Evolutionary conservation across 2,113 vertebrate genomes (phyloP), one percentile per base, ranked within the genome.

Genomic region (Ranitomeya variabilis): DNA sequence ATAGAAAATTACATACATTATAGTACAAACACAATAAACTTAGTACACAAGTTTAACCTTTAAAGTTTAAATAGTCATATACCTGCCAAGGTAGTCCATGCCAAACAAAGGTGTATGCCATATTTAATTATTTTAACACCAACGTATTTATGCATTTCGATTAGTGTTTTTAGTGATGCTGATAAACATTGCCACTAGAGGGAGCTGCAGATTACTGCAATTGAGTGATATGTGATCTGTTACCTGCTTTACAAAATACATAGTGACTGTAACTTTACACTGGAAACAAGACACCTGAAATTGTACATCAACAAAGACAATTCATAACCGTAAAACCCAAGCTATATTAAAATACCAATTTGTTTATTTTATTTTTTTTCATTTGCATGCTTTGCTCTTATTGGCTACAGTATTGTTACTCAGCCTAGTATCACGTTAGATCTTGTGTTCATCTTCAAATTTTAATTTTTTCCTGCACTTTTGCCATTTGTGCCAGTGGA

Each of bases 121-220:
- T 45, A 45, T 45, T 45, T 45, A 45, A 45, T 45, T 45, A 45
- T 45, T 45, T 45, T 45, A 45, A 45, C 37, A 45, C 37, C 37
- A 45, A 45, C 37, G 1, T 45, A 45, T 45, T 45, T 45, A 45
- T 45, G 37, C 5, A 45, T 45, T 45, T 45, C 37, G 37, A 45
- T 45, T 45, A 45, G 37, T 45, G 37, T 45, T 45, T 62, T 54
- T 52, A 51, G 51, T 86, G 85, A 79, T 86, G 23, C 19, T 77
- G 3, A 62, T 19, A 77, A 19, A 62, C 21, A 60, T 62, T 59
- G 55, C 54, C 86, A 83, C 86, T 74, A 88, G 86, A 83, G 86
- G 80, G 67, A 76, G 86, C 79, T 88, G 79, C 57, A 88, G 86
- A 23, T 88, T 74, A 82, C 59, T 67, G n/a, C 9, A 87, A 31